A percentile compares a stretch with the other conserved stretches of the same genome.
These are phyloP conservation scores for Trematomus bernacchii DNA, from an alignment of 2,797 vertebrate species.

Conservation along the genomic window DNA sequence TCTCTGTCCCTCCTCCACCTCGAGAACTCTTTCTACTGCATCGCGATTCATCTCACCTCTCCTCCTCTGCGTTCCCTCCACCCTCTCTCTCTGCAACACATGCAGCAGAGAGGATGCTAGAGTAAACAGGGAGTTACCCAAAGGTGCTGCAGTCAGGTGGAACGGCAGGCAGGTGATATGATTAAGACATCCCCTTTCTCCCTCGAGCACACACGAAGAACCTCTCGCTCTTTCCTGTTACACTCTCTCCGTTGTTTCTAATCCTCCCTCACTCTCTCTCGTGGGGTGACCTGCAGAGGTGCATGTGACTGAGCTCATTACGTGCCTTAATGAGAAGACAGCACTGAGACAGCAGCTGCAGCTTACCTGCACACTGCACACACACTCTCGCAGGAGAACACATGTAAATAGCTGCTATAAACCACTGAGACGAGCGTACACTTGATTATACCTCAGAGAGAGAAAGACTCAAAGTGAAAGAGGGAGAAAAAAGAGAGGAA, in stretches of 20 bases:
- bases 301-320: constrained; percentile 83
- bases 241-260: constrained; percentile 65
- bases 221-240: constrained; percentile 42
- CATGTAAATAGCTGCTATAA: constrained; percentile 70
- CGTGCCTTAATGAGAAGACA: constrained; percentile 83
- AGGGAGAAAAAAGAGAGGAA: constrained; percentile 29
- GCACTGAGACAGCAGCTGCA: constrained; percentile 78
- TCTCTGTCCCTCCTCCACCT: constrained; percentile 57
- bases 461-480: constrained; percentile 18
- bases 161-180: constrained; percentile 73
- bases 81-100: constrained; percentile 23
- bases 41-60: constrained; percentile 39
- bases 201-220: constrained; percentile 45
- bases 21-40: not conserved
- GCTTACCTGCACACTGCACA: constrained; percentile 67
- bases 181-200: constrained; percentile 75
- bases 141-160: constrained; percentile 72
- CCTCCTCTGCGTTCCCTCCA: constrained; percentile 39
- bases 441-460: constrained; percentile 69
- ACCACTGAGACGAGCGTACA: constrained; percentile 68
- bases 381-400: constrained; percentile 41
- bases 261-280: constrained; percentile 63
- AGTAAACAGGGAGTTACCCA: constrained; percentile 74
- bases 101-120: constrained; percentile 37
- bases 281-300: constrained; percentile 80